Base-by-base conservation (phyloP, 35 echinoderm and acorn worm genomes). In the Heliocidaris erythrogramma region DNA sequence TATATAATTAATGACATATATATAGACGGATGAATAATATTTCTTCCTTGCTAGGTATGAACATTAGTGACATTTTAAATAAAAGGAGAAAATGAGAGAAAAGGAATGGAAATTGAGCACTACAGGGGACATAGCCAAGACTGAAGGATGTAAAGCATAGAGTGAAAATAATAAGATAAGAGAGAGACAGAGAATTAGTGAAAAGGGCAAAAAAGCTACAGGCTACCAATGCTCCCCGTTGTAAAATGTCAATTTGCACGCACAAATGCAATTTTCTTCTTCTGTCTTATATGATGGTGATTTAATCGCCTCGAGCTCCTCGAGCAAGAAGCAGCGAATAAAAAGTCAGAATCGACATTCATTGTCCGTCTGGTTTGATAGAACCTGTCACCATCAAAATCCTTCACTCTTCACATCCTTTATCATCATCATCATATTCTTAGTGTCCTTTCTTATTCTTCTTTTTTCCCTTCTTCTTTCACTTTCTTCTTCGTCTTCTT, bases 171-270 rank as follows among this genome's bases (percentile, higher is more conserved):
- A 78, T 27, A 27, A 69, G 27, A 78, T 24, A 78, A n/a, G 21
- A 17, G 27, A n/a, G 8, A 78, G 65, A 78, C 17, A 78, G 65
- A 2, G 65, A 78, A 78, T 78, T 78, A 27, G 18, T 78, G 21
- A n/a, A 78, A 78, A 78, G 65, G 65, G 65, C 65, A 78, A 78
- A 78, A 78, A 78, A 78, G 65, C 65, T 78, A 78, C 65, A 78
- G 65, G 65, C 65, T 78, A 78, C 65, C 65, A 78, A 78, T 78
- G 18, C 27, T 78, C 65, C 27, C 8, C 65, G 65, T 78, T 78
- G 65, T 78, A 78, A 78, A 78, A 78, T 78, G 65, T 78, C 65
- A 78, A 78, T 78, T 78, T 78, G 65, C 65, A 78, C 65, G 65
- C 65, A 27, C 65, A 78, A 78, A 78, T 78, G 65, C 65, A 78